A percentile compares a stretch with the other conserved stretches of the same genome.
Conservation (phyloP, 2,113 vertebrate genomes). For the Centropristis striata region DNA sequence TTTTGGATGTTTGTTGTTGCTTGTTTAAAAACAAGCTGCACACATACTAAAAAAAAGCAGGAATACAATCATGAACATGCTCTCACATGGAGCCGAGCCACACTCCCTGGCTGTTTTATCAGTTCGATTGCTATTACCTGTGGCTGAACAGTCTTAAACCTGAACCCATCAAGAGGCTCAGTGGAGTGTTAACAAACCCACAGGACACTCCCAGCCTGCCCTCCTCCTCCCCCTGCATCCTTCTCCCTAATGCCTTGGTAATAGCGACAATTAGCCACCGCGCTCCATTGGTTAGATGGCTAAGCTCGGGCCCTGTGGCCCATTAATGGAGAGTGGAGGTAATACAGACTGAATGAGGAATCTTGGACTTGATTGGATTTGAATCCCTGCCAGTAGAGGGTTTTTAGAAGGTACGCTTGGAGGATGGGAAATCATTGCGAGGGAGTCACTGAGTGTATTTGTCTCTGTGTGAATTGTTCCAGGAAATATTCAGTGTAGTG, state of each 20-base stretch:
- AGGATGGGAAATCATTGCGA: constrained; percentile 16
- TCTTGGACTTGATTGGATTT: constrained; percentile 55
- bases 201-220: constrained; percentile 7
- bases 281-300: constrained; percentile 45
- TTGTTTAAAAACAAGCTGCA: background rate
- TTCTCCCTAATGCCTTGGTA: constrained; percentile 55
- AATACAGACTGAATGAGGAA: constrained; percentile 37
- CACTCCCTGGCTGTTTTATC: constrained; percentile 33
- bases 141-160: constrained; percentile 39
- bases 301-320: constrained; percentile 38
- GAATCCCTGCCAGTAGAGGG: constrained; percentile 29
- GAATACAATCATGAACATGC: background rate
- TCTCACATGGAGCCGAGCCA: background rate
- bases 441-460: constrained; percentile 1
- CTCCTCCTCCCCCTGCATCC: background rate
- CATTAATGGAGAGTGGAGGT: constrained; percentile 54
- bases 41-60: background rate
- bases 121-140: constrained; percentile 45
- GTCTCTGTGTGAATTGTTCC: constrained; percentile 14
- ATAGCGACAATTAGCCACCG: constrained; percentile 70
- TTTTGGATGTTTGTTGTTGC: background rate
- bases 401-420: background rate
- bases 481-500: background rate
- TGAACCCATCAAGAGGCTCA: constrained; percentile 43
- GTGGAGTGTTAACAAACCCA: constrained; percentile 60